Percentiles rank a stretch among this genome's conserved stretches.
These are phyloP conservation scores for Odontothrips loti DNA, from an alignment of 2,888 invertebrate species.

Conservation along the genomic window DNA sequence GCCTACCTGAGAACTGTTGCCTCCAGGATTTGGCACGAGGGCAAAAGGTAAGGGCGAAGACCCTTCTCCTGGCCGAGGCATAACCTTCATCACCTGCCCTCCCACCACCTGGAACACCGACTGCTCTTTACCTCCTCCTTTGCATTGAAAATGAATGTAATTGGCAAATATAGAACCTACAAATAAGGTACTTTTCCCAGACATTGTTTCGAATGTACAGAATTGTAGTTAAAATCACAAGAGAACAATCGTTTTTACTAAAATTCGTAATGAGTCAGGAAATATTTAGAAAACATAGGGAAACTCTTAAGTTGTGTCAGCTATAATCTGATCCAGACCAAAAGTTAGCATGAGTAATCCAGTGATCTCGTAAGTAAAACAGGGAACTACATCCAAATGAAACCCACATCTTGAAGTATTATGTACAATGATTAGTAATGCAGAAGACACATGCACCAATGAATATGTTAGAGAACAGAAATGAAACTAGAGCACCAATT, in stretches of 20 bases:
- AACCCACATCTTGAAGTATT: background rate
- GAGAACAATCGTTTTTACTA: no score
- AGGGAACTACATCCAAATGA: no score
- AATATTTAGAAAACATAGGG: no score
- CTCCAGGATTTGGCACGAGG: constrained; percentile 53
- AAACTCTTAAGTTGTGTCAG: no score
- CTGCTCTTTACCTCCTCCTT: constrained; percentile 45
- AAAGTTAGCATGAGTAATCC: no score
- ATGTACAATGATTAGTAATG: background rate
- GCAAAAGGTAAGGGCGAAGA: constrained; percentile 51
- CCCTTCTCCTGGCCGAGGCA: constrained; percentile 42
- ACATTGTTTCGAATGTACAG: no score
- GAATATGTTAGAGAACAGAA: background rate
- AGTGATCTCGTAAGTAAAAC: no score
- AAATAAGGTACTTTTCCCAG: no score
- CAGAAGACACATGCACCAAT: background rate
- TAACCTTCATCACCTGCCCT: constrained; percentile 45
- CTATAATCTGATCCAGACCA: no score
- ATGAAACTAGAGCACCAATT: no score
- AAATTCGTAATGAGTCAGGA: no score
- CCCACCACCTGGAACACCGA: constrained; percentile 53
- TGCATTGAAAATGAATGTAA: background rate
- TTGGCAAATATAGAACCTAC: background rate
- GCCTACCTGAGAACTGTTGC: constrained; percentile 29
- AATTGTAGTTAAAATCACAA: no score